phyloP scores from a whole-genome alignment of 1,140 invertebrate species.

The Vanessa atalanta region DNA sequence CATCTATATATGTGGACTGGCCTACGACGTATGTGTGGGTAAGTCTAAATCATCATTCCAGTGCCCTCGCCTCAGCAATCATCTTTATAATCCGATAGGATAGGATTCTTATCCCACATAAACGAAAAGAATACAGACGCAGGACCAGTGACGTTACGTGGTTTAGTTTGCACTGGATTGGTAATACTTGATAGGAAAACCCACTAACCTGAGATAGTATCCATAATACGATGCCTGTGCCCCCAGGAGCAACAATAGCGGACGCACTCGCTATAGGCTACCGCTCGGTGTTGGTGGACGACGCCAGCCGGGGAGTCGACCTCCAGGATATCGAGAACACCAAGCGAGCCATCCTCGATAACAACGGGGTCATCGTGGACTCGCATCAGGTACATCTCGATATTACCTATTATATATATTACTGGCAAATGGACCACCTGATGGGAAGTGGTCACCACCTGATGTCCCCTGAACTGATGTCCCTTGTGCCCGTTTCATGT shows the following conservation, averaged over 20 bases:
- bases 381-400: slow-evolving; percentile 81
- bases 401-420: neutral
- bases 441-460: too few species aligned
- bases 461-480: too few species aligned
- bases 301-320: slow-evolving; percentile 94
- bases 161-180: too few species aligned
- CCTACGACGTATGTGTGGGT: slow-evolving; percentile 98
- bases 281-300: slow-evolving; percentile 93
- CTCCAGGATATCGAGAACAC: slow-evolving; percentile 91
- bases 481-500: too few species aligned
- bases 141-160: too few species aligned
- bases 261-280: slow-evolving; percentile 94
- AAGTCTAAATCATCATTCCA: slow-evolving; percentile 19
- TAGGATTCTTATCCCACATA: too few species aligned
- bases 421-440: too few species aligned
- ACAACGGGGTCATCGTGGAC: slow-evolving; percentile 89
- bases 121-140: too few species aligned
- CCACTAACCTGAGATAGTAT: too few species aligned
- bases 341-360: slow-evolving; percentile 86
- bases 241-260: slow-evolving; percentile 90
- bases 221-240: neutral
- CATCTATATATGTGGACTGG: slow-evolving; percentile 96
- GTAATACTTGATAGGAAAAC: too few species aligned
- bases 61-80: too few species aligned
- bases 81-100: too few species aligned